These are phyloP conservation scores for Nyleta sp. DNA, from an alignment of 2,888 invertebrate species.

Conservation along the genomic window DNA sequence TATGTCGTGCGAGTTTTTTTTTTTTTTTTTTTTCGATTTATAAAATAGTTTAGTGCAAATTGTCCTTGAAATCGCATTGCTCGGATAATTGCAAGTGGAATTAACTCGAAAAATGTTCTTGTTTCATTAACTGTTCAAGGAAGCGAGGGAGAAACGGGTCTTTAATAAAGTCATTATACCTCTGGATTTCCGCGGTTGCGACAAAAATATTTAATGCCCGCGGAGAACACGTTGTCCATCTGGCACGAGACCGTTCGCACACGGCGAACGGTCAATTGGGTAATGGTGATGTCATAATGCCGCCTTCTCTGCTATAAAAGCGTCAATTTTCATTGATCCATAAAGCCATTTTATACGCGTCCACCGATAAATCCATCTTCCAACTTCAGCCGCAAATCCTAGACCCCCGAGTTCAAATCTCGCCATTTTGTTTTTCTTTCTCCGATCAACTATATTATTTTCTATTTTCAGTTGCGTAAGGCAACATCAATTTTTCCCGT, in stretches of 20 bases:
- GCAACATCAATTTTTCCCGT: constrained; percentile 47
- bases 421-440: neutral
- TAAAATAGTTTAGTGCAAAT: neutral
- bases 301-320: neutral
- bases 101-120: constrained; percentile 10
- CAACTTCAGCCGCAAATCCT: too few species aligned
- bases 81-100: constrained; percentile 3
- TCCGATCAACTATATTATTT: too few species aligned
- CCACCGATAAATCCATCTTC: too few species aligned
- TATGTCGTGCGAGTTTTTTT: too few species aligned
- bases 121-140: constrained; percentile 18
- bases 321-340: neutral
- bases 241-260: constrained; percentile 27
- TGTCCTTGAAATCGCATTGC: constrained; percentile 15
- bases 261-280: constrained; percentile 35
- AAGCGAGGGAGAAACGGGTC: constrained; percentile 29
- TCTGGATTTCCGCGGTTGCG: constrained; percentile 31
- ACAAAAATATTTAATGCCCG: constrained; percentile 51
- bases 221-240: constrained; percentile 22
- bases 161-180: constrained; percentile 51
- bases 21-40: neutral
- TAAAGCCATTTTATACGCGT: too few species aligned
- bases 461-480: constrained; percentile 29
- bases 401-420: neutral
- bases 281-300: constrained; percentile 46